Conservation (phyloP, 2,797 vertebrate species). For the Hydrocynus forskahlii region DNA sequence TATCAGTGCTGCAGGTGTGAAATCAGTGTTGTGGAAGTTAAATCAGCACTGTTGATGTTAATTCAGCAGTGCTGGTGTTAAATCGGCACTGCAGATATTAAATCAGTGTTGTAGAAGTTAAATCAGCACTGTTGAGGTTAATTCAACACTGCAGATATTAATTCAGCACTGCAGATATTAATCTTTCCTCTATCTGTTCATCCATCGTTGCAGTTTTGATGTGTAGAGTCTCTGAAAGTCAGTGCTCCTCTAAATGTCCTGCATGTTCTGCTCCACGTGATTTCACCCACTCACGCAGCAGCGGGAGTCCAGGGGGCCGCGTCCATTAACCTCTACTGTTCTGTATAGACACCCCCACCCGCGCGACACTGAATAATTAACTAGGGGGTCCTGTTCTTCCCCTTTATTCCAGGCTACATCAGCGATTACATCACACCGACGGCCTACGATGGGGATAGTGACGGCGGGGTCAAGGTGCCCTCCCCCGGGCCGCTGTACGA, state of each 20-base stretch:
- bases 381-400: conserved; percentile 55
- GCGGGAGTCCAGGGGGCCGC: conserved; percentile 57
- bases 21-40: background rate
- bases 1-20: background rate
- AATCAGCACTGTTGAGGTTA: background rate
- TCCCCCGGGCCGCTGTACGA: conserved; percentile 90
- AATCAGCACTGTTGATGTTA: background rate
- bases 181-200: background rate
- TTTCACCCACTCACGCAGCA: background rate
- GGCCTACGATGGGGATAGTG: conserved; percentile 86
- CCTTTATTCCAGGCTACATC: conserved; percentile 81
- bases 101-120: too few relatives aligned
- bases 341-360: conserved; percentile 31
- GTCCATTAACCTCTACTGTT: conserved; percentile 49
- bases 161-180: background rate
- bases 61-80: background rate
- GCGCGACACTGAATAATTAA: conserved; percentile 53
- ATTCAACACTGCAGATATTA: background rate
- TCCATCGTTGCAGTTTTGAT: background rate
- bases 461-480: conserved; percentile 87
- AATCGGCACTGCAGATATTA: background rate
- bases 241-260: background rate
- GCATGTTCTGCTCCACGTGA: background rate
- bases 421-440: conserved; percentile 89
- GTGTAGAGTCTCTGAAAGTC: background rate